These are phyloP conservation scores for Oasisia sp. DNA, from an alignment of 2,888 invertebrate species.

Conservation along the genomic window DNA sequence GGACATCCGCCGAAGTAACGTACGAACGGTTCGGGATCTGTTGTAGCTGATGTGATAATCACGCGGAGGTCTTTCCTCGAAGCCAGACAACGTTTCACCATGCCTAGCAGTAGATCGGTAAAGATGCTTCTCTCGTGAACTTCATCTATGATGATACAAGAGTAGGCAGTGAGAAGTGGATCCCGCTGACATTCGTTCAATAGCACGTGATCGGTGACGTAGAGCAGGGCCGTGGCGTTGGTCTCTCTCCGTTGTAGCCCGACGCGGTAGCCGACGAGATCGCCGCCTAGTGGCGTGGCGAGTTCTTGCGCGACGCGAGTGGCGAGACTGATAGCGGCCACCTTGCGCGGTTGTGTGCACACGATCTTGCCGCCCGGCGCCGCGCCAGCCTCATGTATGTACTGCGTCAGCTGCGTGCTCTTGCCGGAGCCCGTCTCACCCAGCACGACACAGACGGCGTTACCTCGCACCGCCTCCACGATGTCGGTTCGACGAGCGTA, in stretches of 20 bases:
- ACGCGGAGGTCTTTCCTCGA: constrained; percentile 56
- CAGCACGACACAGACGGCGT: constrained; percentile 58
- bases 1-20: constrained; percentile 56
- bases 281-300: constrained; percentile 50
- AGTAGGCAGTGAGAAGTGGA: constrained; percentile 45
- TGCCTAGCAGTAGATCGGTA: constrained; percentile 64
- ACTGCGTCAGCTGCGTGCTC: constrained; percentile 65
- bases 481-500: constrained; percentile 55
- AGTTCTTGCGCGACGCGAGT: constrained; percentile 61
- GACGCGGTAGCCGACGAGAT: constrained; percentile 55
- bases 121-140: constrained; percentile 65
- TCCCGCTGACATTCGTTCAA: constrained; percentile 60
- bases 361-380: constrained; percentile 50
- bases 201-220: constrained; percentile 62
- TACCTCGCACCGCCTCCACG: constrained; percentile 45
- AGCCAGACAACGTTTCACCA: constrained; percentile 55
- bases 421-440: constrained; percentile 66
- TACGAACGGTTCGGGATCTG: constrained; percentile 59
- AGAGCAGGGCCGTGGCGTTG: constrained; percentile 54
- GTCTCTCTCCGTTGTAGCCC: constrained; percentile 49
- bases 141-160: constrained; percentile 64
- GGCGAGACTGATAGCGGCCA: constrained; percentile 63
- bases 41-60: constrained; percentile 65
- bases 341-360: constrained; percentile 65
- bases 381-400: constrained; percentile 55